A percentile compares a stretch with the other conserved stretches of the same genome.
Conservation (phyloP, 2,113 vertebrate species). For the Ascaphus truei region DNA sequence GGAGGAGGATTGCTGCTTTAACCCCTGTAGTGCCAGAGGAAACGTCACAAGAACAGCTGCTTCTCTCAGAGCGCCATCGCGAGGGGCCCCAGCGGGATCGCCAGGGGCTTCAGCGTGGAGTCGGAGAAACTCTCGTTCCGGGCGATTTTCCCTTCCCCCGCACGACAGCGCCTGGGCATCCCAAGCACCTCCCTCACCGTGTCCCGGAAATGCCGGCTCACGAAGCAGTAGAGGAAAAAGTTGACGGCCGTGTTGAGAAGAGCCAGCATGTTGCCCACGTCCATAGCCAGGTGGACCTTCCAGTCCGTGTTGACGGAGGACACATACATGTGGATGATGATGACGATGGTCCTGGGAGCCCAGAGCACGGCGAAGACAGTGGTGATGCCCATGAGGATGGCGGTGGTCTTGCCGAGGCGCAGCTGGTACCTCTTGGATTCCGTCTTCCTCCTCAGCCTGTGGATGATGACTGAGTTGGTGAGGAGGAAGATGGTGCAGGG, state of each 20-base stretch:
- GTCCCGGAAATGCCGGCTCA: constrained; percentile 77
- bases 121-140: accelerated
- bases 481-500: constrained; percentile 82
- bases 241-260: constrained; percentile 90
- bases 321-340: constrained; percentile 85
- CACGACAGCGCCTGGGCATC: constrained; percentile 6
- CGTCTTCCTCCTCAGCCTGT: constrained; percentile 53
- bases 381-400: constrained; percentile 80
- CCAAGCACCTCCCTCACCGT: constrained; percentile 68
- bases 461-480: constrained; percentile 76
- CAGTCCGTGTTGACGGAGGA: constrained; percentile 75
- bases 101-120: constrained; percentile 23
- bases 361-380: constrained; percentile 77
- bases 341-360: constrained; percentile 77
- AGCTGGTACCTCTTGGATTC: constrained; percentile 34
- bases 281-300: constrained; percentile 81
- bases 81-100: neutral
- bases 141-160: neutral
- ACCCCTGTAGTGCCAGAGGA: no score
- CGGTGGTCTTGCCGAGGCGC: constrained; percentile 66
- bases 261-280: constrained; percentile 90
- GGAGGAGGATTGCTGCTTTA: no score
- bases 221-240: constrained; percentile 87
- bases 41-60: no score
- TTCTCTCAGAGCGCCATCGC: no score